A percentile compares a stretch with the other conserved stretches of the same genome.
These are phyloP conservation scores for Kuschelorhynchus macadamiae DNA, from an alignment of 2,888 invertebrate genomes.

Conservation along the genomic window DNA sequence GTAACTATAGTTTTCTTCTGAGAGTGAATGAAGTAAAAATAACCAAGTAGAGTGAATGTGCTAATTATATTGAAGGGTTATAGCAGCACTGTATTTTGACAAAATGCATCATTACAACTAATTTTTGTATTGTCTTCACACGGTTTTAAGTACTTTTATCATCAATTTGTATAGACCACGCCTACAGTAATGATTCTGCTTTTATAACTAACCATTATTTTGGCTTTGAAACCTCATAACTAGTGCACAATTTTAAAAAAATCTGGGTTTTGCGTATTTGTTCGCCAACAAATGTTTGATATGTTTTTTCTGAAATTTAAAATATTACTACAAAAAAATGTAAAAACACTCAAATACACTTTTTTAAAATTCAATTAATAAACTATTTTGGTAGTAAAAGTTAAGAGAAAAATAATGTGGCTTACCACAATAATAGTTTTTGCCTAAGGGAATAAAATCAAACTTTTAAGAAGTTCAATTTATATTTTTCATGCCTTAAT, in stretches of 20 bases:
- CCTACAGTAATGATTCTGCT: conserved; percentile 26
- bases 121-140: conserved; percentile 28
- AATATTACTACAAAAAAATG: too few species aligned
- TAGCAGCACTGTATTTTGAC: conserved; percentile 26
- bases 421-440: too few species aligned
- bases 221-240: conserved; percentile 20
- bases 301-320: too few species aligned
- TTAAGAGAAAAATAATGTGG: too few species aligned
- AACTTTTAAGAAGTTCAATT: too few species aligned
- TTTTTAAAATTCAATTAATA: too few species aligned
- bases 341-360: too few species aligned
- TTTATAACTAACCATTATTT: conserved; percentile 30
- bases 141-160: conserved; percentile 23
- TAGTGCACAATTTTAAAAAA: conserved; percentile 11
- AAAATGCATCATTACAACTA: conserved; percentile 20
- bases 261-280: not conserved
- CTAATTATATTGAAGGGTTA: conserved; percentile 13
- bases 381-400: too few species aligned
- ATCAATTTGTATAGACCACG: conserved; percentile 31
- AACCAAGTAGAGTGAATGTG: conserved; percentile 45
- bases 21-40: conserved; percentile 45
- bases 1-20: conserved; percentile 63
- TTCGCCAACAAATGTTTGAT: too few species aligned
- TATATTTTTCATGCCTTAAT: too few species aligned
- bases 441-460: too few species aligned